Percentiles rank a stretch among this genome's conserved stretches.
These are phyloP conservation scores for Calephelis virginiensis DNA, from an alignment of 1,140 invertebrate genomes.

Conservation along the genomic window DNA sequence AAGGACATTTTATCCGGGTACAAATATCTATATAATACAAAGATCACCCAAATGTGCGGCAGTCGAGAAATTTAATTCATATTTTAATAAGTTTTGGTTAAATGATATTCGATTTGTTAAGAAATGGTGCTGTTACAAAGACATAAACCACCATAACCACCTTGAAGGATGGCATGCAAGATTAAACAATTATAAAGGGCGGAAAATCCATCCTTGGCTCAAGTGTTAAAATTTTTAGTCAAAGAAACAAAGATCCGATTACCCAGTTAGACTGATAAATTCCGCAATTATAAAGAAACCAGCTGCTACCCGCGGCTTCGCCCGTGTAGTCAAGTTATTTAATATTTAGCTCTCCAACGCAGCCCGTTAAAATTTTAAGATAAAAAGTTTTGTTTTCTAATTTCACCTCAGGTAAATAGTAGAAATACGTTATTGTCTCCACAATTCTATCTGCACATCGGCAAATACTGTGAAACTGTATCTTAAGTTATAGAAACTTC, in stretches of 20 bases:
- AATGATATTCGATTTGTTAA: constrained; percentile 2
- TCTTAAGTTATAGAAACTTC: too few species aligned
- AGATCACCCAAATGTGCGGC: not conserved
- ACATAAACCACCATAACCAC: not conserved
- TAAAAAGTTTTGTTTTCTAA: too few species aligned
- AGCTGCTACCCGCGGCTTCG: too few species aligned
- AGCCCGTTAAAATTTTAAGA: too few species aligned
- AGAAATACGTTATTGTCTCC: too few species aligned
- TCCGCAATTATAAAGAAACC: constrained; percentile 7
- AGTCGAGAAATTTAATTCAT: constrained; percentile 3
- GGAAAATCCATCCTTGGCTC: not conserved
- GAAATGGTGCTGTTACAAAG: constrained; percentile 2
- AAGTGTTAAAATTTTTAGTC: constrained; percentile 8
- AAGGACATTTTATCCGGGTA: constrained; percentile 1
- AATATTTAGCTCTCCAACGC: too few species aligned
- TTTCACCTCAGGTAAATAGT: too few species aligned
- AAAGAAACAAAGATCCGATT: constrained; percentile 13
- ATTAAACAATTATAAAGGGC: constrained; percentile 1
- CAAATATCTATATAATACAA: constrained; percentile 4
- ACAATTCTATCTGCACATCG: too few species aligned
- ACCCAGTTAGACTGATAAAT: constrained; percentile 1
- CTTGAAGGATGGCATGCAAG: constrained; percentile 6
- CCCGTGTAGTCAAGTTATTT: too few species aligned
- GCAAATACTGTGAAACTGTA: too few species aligned
- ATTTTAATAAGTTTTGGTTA: constrained; percentile 2